These are phyloP conservation scores for Sceloporus undulatus DNA, from an alignment of 2,113 vertebrate species.

Conservation along the genomic window DNA sequence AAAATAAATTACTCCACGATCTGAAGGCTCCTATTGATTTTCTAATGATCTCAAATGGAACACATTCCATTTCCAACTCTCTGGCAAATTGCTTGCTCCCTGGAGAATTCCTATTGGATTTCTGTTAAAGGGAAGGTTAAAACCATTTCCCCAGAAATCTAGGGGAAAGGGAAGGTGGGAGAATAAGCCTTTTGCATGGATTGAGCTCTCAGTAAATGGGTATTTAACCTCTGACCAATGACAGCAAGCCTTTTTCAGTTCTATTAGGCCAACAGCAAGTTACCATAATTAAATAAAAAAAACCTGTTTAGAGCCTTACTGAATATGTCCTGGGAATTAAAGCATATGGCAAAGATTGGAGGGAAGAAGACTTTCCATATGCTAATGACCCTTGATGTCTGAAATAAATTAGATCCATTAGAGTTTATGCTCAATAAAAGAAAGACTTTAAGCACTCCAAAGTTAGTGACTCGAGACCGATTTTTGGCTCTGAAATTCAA, in stretches of 20 bases:
- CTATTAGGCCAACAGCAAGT: conserved; percentile 75
- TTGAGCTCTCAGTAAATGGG: conserved; percentile 57
- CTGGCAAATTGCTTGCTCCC: conserved; percentile 69
- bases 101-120: conserved; percentile 60
- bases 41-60: conserved; percentile 74
- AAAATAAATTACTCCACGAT: conserved; percentile 69
- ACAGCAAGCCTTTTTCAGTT: conserved; percentile 72
- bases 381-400: conserved; percentile 84
- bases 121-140: conserved; percentile 59
- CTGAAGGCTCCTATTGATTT: conserved; percentile 72
- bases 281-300: conserved; percentile 81
- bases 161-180: conserved; percentile 42
- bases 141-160: conserved; percentile 62
- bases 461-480: conserved; percentile 87
- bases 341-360: conserved; percentile 81
- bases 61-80: conserved; percentile 63
- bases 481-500: conserved; percentile 87
- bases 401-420: conserved; percentile 87
- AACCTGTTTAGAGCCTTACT: conserved; percentile 75
- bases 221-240: conserved; percentile 80
- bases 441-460: conserved; percentile 88
- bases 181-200: conserved; percentile 48
- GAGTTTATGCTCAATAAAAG: conserved; percentile 87
- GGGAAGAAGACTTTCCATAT: conserved; percentile 82
- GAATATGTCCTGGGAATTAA: conserved; percentile 80